phyloP scores from a whole-genome alignment of 2,797 vertebrate genomes.

The Pogoniulus pusillus region DNA sequence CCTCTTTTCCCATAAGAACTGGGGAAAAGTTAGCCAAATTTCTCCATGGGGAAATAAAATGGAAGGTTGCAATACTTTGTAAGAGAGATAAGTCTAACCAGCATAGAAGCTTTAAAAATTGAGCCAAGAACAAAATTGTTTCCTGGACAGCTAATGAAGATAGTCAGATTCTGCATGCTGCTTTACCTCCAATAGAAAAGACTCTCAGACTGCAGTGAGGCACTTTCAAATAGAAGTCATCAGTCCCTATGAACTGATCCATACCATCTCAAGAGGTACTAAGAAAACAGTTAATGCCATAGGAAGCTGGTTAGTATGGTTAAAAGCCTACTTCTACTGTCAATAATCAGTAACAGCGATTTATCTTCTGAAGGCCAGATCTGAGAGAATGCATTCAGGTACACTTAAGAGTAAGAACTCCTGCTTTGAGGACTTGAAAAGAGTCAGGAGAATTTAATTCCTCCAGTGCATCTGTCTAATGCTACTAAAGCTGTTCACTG shows the following conservation, averaged over 20 bases:
- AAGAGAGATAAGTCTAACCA: background rate
- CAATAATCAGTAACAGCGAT: background rate
- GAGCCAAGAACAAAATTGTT: background rate
- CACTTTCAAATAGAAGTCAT: background rate
- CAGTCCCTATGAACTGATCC: background rate
- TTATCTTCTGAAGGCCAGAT: background rate
- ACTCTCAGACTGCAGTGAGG: background rate
- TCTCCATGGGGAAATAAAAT: background rate
- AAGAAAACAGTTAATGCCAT: background rate
- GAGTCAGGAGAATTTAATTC: background rate
- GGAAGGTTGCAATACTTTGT: background rate
- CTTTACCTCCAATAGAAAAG: background rate
- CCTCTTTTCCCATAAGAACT: background rate
- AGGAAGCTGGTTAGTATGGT: constrained; percentile 7
- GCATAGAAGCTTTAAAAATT: background rate
- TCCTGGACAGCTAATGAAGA: background rate
- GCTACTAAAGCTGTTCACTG: background rate
- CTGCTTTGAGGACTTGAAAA: background rate
- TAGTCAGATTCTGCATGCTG: background rate
- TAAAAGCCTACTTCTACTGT: background rate
- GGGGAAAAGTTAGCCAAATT: background rate
- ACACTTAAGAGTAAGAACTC: background rate
- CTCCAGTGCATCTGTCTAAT: background rate
- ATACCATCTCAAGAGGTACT: background rate
- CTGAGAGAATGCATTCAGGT: background rate